Base-by-base conservation (phyloP, 2,797 vertebrate species). In the Stomatorhinus walkeri region DNA sequence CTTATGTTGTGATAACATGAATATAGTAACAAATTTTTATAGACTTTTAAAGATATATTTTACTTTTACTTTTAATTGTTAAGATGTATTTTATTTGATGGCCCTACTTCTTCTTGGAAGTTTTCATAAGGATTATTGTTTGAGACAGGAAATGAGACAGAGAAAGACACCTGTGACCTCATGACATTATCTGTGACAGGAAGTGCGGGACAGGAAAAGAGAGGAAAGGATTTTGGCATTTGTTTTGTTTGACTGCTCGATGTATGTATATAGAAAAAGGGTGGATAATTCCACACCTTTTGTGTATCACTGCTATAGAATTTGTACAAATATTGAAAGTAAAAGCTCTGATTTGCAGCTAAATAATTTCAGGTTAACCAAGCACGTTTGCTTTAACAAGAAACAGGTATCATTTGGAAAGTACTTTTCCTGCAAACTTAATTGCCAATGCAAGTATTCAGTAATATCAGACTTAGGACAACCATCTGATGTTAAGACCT, bases 111-210 rank as follows among this genome's bases (percentile, higher is more conserved):
- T 93, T 85, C 90, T 92, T 89, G 89, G 94, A 93, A 93, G 92
- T 94, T 93, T 90, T 93, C 90, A 89, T 90, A 93, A 94, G 93
- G 95, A 94, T 93, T 90, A 90, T 88, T 89, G 86, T 48, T 88
- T 91, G 91, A 93, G 32, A 32, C 94, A 95, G 95, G 95, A 96
- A 95, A 92, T 90, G 91, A 52, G 91, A 93, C 91, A 87, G 89
- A 92, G 90, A 93, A 90, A 90, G 94, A 94, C 95, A 96, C 95
- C 94, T 95, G 94, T 93, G 94, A 95, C 92, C 94, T 95, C 32
- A 92, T 95, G 94, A 94, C 95, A 94, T 94, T 89, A 87, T 93
- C 90, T 92, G 90, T 87, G 87, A 94, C 95, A 95, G 95, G 94
- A 96, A 94, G 92, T 94, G 91, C 59, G 89, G 90, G 89, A 90